A percentile compares a stretch with the other conserved stretches of the same genome.
phyloP scores from a whole-genome alignment of 2,888 invertebrate genomes.

The Nemotelus pantherinus region DNA sequence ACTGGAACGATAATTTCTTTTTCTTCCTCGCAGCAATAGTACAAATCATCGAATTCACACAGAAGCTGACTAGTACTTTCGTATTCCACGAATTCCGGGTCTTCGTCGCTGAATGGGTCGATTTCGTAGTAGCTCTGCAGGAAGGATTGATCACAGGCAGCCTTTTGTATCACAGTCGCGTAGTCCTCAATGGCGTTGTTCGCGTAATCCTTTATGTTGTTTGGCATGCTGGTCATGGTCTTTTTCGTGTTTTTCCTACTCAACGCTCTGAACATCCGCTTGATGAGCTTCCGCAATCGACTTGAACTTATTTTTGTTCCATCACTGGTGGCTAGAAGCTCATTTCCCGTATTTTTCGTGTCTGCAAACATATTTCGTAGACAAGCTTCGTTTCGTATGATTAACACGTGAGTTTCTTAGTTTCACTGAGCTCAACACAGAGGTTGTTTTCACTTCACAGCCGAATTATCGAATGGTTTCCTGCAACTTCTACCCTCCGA shows the following conservation, averaged over 20 bases:
- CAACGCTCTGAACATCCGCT: conserved; percentile 26
- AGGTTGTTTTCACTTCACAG: conserved; percentile 30
- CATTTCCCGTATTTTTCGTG: conserved; percentile 25
- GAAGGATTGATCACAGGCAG: conserved; percentile 52
- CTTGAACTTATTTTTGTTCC: conserved; percentile 17
- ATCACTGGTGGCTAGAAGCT: background rate
- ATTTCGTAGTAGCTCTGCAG: conserved; percentile 52
- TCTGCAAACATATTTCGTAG: conserved; percentile 28
- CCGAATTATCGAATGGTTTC: conserved; percentile 27
- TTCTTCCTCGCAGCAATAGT: conserved; percentile 21
- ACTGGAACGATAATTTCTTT: conserved; percentile 66
- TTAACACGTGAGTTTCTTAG: conserved; percentile 11
- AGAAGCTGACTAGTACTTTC: background rate
- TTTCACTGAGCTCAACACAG: background rate
- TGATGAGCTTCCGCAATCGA: conserved; percentile 17
- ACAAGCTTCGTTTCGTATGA: conserved; percentile 6
- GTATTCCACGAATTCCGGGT: conserved; percentile 28
- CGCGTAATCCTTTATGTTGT: conserved; percentile 34
- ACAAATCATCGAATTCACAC: conserved; percentile 32
- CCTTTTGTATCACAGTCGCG: conserved; percentile 53
- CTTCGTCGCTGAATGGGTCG: conserved; percentile 52
- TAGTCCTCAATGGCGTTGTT: conserved; percentile 52
- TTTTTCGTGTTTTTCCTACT: conserved; percentile 26
- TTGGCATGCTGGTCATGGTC: conserved; percentile 28
- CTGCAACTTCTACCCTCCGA: background rate